phyloP scores from a whole-genome alignment of 2,888 invertebrate species.

The Lithophane ornitopus region DNA sequence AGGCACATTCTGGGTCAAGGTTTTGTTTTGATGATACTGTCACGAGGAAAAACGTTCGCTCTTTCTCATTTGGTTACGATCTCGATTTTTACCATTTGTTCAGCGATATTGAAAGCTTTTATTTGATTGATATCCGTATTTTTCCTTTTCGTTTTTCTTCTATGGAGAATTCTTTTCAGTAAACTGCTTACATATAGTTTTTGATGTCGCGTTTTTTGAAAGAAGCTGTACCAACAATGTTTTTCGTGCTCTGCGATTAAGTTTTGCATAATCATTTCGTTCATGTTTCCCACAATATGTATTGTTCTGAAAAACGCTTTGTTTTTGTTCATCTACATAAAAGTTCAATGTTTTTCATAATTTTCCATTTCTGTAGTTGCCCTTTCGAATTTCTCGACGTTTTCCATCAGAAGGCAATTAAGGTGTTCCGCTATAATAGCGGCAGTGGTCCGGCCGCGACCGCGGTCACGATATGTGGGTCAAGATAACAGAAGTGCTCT shows the following conservation, averaged over 20 bases:
- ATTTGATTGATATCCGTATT: conserved; percentile 14
- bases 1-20: conserved; percentile 84
- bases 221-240: neutral
- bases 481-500: conserved; percentile 84
- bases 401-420: conserved; percentile 71
- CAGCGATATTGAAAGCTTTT: conserved; percentile 24
- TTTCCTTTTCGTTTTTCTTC: neutral
- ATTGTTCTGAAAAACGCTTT: neutral
- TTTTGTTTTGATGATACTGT: conserved; percentile 81
- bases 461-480: conserved; percentile 85
- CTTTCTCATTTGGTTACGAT: conserved; percentile 66
- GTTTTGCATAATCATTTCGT: neutral
- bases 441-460: conserved; percentile 75
- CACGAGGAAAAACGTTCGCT: conserved; percentile 75
- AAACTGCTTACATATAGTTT: too few species aligned
- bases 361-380: conserved; percentile 30
- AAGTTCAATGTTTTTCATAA: conserved; percentile 18
- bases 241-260: neutral
- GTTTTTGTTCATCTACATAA: neutral
- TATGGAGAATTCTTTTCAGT: conserved; percentile 1
- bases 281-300: neutral
- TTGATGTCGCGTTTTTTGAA: neutral
- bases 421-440: conserved; percentile 79
- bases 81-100: conserved; percentile 27
- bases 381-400: conserved; percentile 54